phyloP scores from a whole-genome alignment of 2,888 invertebrate species.

The Philopedon plagiatum region DNA sequence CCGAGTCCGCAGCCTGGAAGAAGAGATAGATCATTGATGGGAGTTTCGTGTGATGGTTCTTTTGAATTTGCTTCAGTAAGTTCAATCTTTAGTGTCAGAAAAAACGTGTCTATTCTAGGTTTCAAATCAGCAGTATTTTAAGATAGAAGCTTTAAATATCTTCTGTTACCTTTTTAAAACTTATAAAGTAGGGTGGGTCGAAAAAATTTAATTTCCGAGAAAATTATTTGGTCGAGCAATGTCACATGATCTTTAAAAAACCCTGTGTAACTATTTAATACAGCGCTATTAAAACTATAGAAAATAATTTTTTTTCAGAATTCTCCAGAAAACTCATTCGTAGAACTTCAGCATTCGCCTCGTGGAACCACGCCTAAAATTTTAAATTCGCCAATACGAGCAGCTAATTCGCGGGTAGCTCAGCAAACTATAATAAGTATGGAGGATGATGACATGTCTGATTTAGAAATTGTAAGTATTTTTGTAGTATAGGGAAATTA shows the following conservation, averaged over 20 bases:
- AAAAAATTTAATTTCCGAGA: too few species aligned
- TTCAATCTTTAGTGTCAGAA: not conserved
- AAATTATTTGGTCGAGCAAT: too few species aligned
- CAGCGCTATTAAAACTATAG: not conserved
- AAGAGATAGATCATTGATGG: slow-evolving; percentile 53
- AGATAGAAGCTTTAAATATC: too few species aligned
- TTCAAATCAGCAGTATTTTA: too few species aligned
- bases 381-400: slow-evolving; percentile 65
- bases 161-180: too few species aligned
- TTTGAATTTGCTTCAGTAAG: slow-evolving; percentile 36
- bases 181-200: too few species aligned
- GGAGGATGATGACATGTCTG: slow-evolving; percentile 95
- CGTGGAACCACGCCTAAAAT: slow-evolving; percentile 4
- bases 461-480: slow-evolving; percentile 81
- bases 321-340: slow-evolving; percentile 29
- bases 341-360: slow-evolving; percentile 18
- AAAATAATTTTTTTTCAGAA: slow-evolving; percentile 11
- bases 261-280: not conserved
- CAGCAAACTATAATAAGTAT: slow-evolving; percentile 89
- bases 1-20: slow-evolving; percentile 67
- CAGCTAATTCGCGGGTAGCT: slow-evolving; percentile 67
- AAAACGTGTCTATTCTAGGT: too few species aligned
- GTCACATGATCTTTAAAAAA: too few species aligned
- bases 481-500: too few species aligned
- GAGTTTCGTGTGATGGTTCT: slow-evolving; percentile 35